Conservation (phyloP, 2,797 vertebrate species). For the Phoxinus dragarum region DNA sequence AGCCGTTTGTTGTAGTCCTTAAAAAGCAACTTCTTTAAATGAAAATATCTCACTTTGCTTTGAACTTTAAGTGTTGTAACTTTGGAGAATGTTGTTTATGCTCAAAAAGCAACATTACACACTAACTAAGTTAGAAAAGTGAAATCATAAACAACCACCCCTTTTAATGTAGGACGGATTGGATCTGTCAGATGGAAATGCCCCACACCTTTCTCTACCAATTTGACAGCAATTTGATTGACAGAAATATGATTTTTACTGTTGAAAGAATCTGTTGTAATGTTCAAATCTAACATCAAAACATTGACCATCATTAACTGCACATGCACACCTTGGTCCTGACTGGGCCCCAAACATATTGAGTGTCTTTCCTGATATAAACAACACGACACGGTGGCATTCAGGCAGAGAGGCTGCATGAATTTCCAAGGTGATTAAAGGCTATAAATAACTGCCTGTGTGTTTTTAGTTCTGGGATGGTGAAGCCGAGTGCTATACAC, state of each 20-base stretch:
- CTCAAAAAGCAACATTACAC: too few species aligned
- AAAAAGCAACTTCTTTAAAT: too few species aligned
- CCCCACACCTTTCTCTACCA: neutral
- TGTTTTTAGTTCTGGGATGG: conserved; percentile 66
- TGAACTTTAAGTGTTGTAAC: too few species aligned
- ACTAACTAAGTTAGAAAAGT: too few species aligned
- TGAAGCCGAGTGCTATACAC: conserved; percentile 54
- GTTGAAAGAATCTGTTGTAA: neutral
- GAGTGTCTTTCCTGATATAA: conserved; percentile 69
- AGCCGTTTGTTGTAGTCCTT: too few species aligned
- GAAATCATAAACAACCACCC: too few species aligned
- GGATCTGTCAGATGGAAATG: too few species aligned
- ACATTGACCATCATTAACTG: neutral
- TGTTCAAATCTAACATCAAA: conserved; percentile 9
- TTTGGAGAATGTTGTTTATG: too few species aligned
- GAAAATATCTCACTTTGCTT: too few species aligned
- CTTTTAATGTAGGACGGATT: neutral
- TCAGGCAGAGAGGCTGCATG: conserved; percentile 74
- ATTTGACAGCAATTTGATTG: neutral
- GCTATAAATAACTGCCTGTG: conserved; percentile 78
- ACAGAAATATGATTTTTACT: neutral
- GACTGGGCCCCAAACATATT: conserved; percentile 36
- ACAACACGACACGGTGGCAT: conserved; percentile 75
- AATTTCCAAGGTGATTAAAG: conserved; percentile 82
- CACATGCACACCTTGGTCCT: conserved; percentile 1